Evolutionary conservation across 53 echinoderm and acorn worm genomes (phyloP).

Genomic region (Zoroaster sp.): DNA sequence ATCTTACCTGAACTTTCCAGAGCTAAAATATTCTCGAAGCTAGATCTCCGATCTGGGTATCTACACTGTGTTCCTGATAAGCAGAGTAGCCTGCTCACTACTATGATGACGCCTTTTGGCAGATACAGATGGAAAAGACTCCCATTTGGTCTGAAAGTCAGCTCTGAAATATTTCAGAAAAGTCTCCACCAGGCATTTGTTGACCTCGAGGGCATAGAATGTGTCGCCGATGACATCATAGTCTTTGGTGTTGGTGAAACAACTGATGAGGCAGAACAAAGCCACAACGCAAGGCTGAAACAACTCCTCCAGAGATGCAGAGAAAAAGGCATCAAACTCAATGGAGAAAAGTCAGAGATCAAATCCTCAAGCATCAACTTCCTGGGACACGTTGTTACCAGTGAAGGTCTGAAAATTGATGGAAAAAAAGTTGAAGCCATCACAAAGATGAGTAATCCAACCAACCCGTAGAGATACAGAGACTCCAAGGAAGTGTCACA

Average conservation of each 20-base stretch:
- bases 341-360: too few species aligned
- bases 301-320: conserved; percentile 56
- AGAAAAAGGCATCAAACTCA: conserved; percentile 52
- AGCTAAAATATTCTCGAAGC: conserved; percentile 58
- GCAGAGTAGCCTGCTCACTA: conserved; percentile 41
- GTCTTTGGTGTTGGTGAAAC: conserved; percentile 52
- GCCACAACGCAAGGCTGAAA: conserved; percentile 52
- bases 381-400: too few species aligned
- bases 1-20: conserved; percentile 46
- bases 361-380: too few species aligned
- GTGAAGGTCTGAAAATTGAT: too few species aligned
- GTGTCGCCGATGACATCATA: conserved; percentile 62
- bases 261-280: not conserved
- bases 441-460: too few species aligned
- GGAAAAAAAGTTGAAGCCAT: too few species aligned
- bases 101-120: conserved; percentile 57
- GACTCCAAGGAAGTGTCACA: too few species aligned
- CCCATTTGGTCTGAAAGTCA: conserved; percentile 53
- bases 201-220: conserved; percentile 51
- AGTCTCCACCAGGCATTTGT: conserved; percentile 27
- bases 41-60: conserved; percentile 50
- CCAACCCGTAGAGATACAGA: not conserved
- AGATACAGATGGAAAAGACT: conserved; percentile 53
- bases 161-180: conserved; percentile 61
- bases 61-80: conserved; percentile 26